Percentiles rank a stretch among this genome's conserved stretches.
phyloP scores from a whole-genome alignment of 2,113 vertebrate genomes.

The human (Homo sapiens) region DNA sequence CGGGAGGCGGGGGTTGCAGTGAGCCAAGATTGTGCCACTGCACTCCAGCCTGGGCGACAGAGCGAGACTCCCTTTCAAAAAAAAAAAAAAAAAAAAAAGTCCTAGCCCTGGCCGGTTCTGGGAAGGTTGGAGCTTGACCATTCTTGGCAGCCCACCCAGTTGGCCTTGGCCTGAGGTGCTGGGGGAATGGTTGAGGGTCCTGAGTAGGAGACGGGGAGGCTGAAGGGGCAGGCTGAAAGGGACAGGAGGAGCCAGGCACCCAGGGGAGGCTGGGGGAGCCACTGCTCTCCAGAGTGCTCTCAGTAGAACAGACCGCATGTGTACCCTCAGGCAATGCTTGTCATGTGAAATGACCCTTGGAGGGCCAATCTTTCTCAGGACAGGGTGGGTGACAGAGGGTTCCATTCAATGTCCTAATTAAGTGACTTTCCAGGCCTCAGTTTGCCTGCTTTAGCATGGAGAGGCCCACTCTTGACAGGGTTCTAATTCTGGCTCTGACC shows the following conservation, averaged over 20 bases:
- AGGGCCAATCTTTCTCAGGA: background rate
- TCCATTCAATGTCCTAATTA: background rate
- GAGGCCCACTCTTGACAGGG: background rate
- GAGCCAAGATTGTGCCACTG: background rate
- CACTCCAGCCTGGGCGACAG: background rate
- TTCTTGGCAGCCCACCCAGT: background rate
- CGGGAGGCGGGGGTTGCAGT: too few species aligned
- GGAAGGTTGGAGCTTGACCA: background rate
- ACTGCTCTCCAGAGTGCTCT: rapidly evolving
- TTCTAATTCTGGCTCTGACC: background rate
- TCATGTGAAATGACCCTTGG: background rate
- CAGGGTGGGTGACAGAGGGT: background rate
- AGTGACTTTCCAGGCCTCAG: background rate
- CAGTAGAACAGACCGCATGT: background rate
- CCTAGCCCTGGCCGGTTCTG: background rate
- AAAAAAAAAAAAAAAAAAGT: background rate
- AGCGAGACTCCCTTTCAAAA: background rate
- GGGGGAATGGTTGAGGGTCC: background rate
- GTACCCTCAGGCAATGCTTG: rapidly evolving
- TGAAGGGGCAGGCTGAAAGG: background rate
- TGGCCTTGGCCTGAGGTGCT: background rate
- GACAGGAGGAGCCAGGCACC: background rate
- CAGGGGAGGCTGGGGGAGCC: rapidly evolving
- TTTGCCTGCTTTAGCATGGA: rapidly evolving
- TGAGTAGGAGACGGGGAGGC: background rate